phyloP scores from a whole-genome alignment of 2,113 vertebrate genomes.

The Hipposideros armiger region DNA sequence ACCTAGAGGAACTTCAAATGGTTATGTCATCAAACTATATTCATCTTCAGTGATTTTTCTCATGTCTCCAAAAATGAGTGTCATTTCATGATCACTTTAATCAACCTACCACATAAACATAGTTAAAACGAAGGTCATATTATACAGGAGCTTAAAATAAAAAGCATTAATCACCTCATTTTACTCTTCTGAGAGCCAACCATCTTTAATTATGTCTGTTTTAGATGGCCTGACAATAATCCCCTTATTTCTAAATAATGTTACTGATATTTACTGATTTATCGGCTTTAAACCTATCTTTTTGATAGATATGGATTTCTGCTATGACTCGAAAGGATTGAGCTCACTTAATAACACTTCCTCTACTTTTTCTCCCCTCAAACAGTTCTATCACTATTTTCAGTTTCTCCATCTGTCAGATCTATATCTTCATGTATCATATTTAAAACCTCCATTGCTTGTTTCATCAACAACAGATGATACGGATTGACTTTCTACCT shows the following conservation, averaged over 20 bases:
- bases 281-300: background rate
- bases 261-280: background rate
- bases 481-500: background rate
- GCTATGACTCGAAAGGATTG: background rate
- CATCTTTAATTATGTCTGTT: background rate
- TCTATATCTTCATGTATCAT: background rate
- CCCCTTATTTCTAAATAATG: background rate
- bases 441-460: background rate
- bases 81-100: slow-evolving; percentile 12
- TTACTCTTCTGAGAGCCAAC: background rate
- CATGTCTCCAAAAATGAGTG: background rate
- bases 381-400: background rate
- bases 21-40: background rate
- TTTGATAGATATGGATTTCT: background rate
- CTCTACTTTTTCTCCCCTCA: background rate
- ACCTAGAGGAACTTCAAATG: background rate
- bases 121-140: background rate
- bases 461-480: background rate
- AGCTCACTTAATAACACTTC: background rate
- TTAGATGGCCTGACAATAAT: background rate
- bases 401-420: background rate
- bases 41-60: slow-evolving; percentile 2
- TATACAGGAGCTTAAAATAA: background rate
- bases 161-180: background rate
- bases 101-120: background rate